Conservation (phyloP, 2,888 invertebrate species). For the Proisotoma minuta region DNA sequence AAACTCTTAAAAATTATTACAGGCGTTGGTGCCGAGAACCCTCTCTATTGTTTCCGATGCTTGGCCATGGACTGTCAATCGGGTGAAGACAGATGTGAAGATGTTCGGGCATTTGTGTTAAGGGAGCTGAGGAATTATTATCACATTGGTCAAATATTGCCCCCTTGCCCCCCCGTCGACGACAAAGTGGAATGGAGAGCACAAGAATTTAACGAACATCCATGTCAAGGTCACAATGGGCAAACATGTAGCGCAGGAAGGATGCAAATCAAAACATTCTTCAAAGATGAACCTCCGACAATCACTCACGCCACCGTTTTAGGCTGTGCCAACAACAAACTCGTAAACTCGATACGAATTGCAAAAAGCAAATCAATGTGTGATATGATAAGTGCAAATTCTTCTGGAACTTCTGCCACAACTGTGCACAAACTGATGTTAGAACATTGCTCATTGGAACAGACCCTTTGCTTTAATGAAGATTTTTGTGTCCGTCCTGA, state of each 20-base stretch:
- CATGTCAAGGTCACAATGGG: constrained; percentile 16
- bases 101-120: constrained; percentile 22
- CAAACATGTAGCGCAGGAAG: constrained; percentile 40
- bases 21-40: constrained; percentile 16
- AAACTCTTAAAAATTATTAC: neutral
- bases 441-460: constrained; percentile 36
- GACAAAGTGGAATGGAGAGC: constrained; percentile 30
- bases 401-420: neutral
- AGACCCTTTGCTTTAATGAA: constrained; percentile 24
- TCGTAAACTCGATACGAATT: constrained; percentile 20
- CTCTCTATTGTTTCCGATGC: constrained; percentile 38
- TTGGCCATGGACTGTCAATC: constrained; percentile 32
- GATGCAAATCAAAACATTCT: constrained; percentile 29
- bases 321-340: constrained; percentile 37
- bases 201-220: constrained; percentile 16
- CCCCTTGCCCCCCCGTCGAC: constrained; percentile 31
- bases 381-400: constrained; percentile 8
- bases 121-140: constrained; percentile 25
- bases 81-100: constrained; percentile 19
- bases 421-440: constrained; percentile 26
- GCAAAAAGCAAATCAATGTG: constrained; percentile 15
- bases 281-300: neutral
- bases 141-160: constrained; percentile 30
- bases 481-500: constrained; percentile 33
- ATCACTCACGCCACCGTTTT: constrained; percentile 40